Evolutionary conservation across 2,888 invertebrate species (phyloP).

Genomic region (Eristalinus sepulchralis): DNA sequence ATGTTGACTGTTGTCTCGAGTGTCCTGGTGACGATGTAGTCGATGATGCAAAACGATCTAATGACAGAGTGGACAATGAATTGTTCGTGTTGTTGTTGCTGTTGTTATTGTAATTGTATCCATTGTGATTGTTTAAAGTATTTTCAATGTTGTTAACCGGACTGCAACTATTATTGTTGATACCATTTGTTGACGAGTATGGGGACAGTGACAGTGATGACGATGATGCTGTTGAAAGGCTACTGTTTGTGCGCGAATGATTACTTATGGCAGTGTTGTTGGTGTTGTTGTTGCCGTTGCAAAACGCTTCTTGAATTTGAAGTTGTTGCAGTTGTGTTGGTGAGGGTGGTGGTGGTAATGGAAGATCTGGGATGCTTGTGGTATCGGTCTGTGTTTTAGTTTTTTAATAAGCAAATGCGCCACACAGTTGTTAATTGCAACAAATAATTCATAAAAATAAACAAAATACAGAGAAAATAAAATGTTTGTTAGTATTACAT

Average conservation of each 20-base stretch:
- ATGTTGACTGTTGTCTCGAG: slow-evolving; percentile 77
- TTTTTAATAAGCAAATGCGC: slow-evolving; percentile 69
- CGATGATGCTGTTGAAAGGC: slow-evolving; percentile 78
- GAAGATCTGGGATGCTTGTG: slow-evolving; percentile 74
- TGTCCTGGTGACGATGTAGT: slow-evolving; percentile 75
- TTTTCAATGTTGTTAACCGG: slow-evolving; percentile 67
- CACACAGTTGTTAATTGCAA: slow-evolving; percentile 53
- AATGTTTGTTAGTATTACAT: slow-evolving; percentile 3
- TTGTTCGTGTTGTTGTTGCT: slow-evolving; percentile 56
- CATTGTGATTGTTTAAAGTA: slow-evolving; percentile 70
- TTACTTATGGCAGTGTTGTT: slow-evolving; percentile 72
- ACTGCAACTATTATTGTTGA: slow-evolving; percentile 72
- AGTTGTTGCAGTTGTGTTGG: slow-evolving; percentile 79
- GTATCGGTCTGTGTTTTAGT: slow-evolving; percentile 47
- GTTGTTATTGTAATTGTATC: slow-evolving; percentile 65
- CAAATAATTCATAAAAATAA: slow-evolving; percentile 40
- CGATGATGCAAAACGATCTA: slow-evolving; percentile 75
- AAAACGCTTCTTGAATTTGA: slow-evolving; percentile 63
- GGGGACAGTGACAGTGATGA: slow-evolving; percentile 75
- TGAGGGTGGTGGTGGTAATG: slow-evolving; percentile 79
- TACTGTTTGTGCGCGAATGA: slow-evolving; percentile 79
- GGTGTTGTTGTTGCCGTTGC: slow-evolving; percentile 47
- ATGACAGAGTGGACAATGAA: slow-evolving; percentile 75
- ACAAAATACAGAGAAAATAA: slow-evolving; percentile 42
- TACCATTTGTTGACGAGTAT: slow-evolving; percentile 68